Conservation (phyloP, 2,113 vertebrate species). For the Taurulus bubalis region DNA sequence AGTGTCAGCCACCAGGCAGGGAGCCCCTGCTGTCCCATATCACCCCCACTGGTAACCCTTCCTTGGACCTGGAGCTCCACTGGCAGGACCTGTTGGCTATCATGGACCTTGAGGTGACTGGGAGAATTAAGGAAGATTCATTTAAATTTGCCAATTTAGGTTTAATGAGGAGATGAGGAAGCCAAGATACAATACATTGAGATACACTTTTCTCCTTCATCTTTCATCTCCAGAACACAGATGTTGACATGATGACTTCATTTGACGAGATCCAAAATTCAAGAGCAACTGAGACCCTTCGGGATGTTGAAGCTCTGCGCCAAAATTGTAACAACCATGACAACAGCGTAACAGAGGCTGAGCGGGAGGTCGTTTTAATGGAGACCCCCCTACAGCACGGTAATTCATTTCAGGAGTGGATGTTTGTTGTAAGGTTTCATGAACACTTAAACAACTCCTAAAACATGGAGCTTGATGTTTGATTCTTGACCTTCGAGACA, state of each 20-base stretch:
- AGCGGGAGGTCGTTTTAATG: slow-evolving; percentile 87
- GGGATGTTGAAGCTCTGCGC: slow-evolving; percentile 6
- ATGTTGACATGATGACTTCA: slow-evolving; percentile 77
- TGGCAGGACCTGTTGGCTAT: slow-evolving; percentile 96
- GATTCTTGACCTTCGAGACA: neutral
- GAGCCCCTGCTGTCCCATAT: slow-evolving; percentile 81
- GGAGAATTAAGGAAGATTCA: neutral
- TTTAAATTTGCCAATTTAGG: neutral
- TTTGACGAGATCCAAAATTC: slow-evolving; percentile 19
- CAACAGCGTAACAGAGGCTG: neutral
- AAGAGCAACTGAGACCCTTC: neutral
- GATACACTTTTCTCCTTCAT: neutral
- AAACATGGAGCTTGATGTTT: neutral
- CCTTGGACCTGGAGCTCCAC: slow-evolving; percentile 91
- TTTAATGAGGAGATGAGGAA: neutral
- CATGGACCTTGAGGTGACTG: slow-evolving; percentile 92
- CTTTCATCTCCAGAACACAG: slow-evolving; percentile 84
- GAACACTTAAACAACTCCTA: neutral
- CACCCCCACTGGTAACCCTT: slow-evolving; percentile 77
- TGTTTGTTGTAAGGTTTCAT: neutral
- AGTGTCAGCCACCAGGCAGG: slow-evolving; percentile 54
- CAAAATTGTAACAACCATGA: neutral
- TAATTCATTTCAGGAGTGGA: slow-evolving; percentile 68
- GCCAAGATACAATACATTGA: neutral
- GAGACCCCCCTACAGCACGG: slow-evolving; percentile 84